Evolutionary conservation across 2,797 vertebrate species (phyloP).

Genomic region (Catharus ustulatus): DNA sequence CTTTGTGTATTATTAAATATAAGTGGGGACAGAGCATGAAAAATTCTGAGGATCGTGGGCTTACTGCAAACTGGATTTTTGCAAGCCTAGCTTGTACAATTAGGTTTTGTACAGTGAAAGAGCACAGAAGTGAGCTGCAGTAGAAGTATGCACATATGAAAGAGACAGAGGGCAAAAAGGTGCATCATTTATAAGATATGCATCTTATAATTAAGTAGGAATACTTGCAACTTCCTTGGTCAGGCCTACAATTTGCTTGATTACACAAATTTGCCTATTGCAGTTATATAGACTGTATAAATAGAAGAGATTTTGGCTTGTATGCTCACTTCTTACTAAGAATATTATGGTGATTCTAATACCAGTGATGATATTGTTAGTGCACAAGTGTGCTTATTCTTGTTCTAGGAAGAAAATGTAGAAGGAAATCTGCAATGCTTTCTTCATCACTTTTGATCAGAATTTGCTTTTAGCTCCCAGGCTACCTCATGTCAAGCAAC

Average conservation of each 20-base stretch:
- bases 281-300: neutral
- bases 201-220: neutral
- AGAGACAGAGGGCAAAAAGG: neutral
- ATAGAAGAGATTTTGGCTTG: neutral
- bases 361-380: neutral
- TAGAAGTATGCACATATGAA: neutral
- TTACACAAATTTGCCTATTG: neutral
- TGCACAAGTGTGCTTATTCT: neutral
- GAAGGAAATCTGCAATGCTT: neutral
- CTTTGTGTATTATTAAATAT: neutral
- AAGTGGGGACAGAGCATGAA: neutral
- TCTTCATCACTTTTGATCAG: neutral
- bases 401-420: neutral
- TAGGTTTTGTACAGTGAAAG: neutral
- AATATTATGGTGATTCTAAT: neutral
- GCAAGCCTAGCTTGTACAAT: neutral
- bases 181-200: neutral
- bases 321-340: neutral
- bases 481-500: neutral
- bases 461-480: neutral
- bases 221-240: neutral
- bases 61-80: neutral
- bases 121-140: neutral
- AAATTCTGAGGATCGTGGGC: neutral
- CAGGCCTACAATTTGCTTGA: neutral